phyloP scores from a whole-genome alignment of 2,113 vertebrate species.

The Macrotis lagotis region DNA sequence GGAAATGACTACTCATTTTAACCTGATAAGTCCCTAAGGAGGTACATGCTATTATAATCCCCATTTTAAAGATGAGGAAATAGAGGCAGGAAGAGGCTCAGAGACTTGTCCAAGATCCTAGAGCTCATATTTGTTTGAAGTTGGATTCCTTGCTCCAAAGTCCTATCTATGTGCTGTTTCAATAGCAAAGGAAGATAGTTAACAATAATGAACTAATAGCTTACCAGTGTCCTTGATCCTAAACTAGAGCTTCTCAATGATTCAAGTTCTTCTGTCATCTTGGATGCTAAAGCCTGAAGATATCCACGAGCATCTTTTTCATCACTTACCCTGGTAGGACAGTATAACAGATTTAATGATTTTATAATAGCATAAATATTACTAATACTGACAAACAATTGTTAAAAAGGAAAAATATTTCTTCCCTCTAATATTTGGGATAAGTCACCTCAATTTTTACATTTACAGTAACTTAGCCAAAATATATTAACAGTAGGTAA shows the following conservation, averaged over 20 bases:
- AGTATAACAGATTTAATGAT: background rate
- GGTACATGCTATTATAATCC: background rate
- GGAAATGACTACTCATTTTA: background rate
- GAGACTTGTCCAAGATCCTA: background rate
- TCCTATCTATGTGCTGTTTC: background rate
- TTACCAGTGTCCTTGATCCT: constrained; percentile 93
- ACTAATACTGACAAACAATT: background rate
- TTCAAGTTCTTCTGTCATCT: constrained; percentile 98
- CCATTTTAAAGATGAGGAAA: background rate
- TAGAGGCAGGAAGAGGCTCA: background rate
- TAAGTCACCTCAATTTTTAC: background rate
- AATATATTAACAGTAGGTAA: background rate
- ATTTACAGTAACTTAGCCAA: background rate
- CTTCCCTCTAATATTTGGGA: background rate
- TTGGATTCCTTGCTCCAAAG: background rate
- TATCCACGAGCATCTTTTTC: constrained; percentile 98
- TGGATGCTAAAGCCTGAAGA: constrained; percentile 96
- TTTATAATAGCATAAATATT: background rate
- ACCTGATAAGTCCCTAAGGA: background rate
- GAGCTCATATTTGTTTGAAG: background rate
- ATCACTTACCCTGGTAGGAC: constrained; percentile 92
- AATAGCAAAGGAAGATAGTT: background rate
- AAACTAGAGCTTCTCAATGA: constrained; percentile 92
- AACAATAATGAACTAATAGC: constrained; percentile 27
- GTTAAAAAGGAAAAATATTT: background rate